Conservation (phyloP, 2,888 invertebrate species). For the Philopedon plagiatum region DNA sequence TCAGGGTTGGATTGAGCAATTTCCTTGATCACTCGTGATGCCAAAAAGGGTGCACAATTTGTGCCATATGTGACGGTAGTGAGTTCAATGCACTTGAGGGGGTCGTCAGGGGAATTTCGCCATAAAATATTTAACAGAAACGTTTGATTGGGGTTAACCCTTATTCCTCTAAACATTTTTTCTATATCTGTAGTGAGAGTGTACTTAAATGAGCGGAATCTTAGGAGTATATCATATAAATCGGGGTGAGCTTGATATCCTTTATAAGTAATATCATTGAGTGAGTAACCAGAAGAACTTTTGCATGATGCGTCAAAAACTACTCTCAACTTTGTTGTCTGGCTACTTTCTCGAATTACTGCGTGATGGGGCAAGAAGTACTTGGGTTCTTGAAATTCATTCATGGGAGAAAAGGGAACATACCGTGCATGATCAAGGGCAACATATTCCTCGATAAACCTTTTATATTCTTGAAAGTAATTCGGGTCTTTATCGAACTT, state of each 20-base stretch:
- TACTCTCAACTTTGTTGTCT: conserved; percentile 43
- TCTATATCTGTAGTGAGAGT: conserved; percentile 33
- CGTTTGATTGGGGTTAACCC: conserved; percentile 24
- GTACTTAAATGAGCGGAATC: conserved; percentile 26
- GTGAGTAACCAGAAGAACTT: conserved; percentile 12
- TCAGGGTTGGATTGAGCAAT: background rate
- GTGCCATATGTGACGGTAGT: conserved; percentile 47
- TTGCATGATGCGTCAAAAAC: conserved; percentile 37
- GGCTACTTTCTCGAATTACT: conserved; percentile 38
- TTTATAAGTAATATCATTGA: conserved; percentile 41
- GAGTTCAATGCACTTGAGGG: conserved; percentile 26
- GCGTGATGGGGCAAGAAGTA: conserved; percentile 37
- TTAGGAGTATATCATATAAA: conserved; percentile 32
- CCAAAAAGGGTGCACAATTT: conserved; percentile 42
- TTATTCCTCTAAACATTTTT: conserved; percentile 39
- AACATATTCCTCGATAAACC: conserved; percentile 35
- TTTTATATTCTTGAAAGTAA: conserved; percentile 18
- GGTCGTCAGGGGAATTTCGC: conserved; percentile 21
- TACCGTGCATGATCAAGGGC: conserved; percentile 3
- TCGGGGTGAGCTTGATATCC: conserved; percentile 40
- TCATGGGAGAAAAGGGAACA: background rate
- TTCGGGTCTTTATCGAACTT: background rate
- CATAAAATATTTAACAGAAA: background rate
- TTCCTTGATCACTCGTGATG: conserved; percentile 22
- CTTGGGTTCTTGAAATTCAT: background rate